Evolutionary conservation across 2,888 invertebrate species (phyloP).

Genomic region (Mythimna ferrago): DNA sequence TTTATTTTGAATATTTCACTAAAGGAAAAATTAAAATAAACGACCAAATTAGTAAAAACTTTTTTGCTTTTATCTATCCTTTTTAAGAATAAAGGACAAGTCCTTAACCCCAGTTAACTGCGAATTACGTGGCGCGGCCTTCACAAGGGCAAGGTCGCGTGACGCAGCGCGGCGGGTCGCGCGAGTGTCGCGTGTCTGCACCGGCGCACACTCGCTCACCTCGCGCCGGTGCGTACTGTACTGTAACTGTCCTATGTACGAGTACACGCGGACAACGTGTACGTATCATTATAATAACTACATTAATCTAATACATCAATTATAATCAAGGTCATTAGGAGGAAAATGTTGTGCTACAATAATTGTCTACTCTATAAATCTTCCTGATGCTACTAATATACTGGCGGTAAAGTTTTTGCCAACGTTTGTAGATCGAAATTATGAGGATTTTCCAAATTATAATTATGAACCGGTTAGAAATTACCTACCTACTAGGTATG

Average conservation of each 20-base stretch:
- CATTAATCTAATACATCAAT: slow-evolving; percentile 25
- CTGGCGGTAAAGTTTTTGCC: slow-evolving; percentile 23
- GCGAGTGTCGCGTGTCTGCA: slow-evolving; percentile 12
- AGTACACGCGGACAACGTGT: background rate
- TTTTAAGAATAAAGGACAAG: too few species aligned
- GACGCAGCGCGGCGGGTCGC: slow-evolving; percentile 31
- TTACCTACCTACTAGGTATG: background rate
- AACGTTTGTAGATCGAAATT: background rate
- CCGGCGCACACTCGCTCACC: slow-evolving; percentile 35
- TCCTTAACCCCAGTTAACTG: too few species aligned
- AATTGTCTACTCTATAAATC: background rate
- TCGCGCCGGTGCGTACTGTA: slow-evolving; percentile 11
- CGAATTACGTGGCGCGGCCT: slow-evolving; percentile 22
- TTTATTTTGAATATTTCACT: too few species aligned
- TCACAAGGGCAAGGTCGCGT: slow-evolving; percentile 49
- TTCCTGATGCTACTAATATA: slow-evolving; percentile 11
- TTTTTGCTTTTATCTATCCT: too few species aligned
- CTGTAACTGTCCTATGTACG: slow-evolving; percentile 29
- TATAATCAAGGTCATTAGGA: background rate
- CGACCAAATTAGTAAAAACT: too few species aligned
- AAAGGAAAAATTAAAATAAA: too few species aligned
- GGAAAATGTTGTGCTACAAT: slow-evolving; percentile 26
- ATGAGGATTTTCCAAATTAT: slow-evolving; percentile 44
- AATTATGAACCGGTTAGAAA: slow-evolving; percentile 11
- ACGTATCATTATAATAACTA: slow-evolving; percentile 14